Evolutionary conservation across 2,888 invertebrate species (phyloP), one percentile per base, ranked within the genome.

Genomic region (Agonopterix arenella): DNA sequence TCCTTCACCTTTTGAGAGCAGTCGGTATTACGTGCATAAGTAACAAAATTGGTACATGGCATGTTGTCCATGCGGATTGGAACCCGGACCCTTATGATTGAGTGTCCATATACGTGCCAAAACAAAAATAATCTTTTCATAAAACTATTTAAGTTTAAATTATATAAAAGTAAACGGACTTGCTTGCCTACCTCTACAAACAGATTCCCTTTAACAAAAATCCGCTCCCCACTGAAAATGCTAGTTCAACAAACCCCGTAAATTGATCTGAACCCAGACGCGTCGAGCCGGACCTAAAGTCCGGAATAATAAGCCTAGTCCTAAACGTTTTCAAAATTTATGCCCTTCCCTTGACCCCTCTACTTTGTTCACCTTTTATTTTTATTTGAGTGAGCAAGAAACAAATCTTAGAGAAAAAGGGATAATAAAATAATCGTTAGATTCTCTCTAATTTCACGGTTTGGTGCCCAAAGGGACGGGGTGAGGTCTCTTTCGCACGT

Each of bases 371-470:
- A 88, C 88, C 85, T 88, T 84, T 88, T 86, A 88, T 86, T 89
- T 89, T 89, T 89, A 88, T 89, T 88, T 85, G 84, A 88, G 78
- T 89, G 89, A 88, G 85, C 89, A 89, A 88, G 89, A 78, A 89
- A 88, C 89, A 88, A 89, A 88, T 89, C 89, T 89, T 88, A 88
- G 86, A 76, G 85, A 76, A 84, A 84, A 86, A 84, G 81, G 86
- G 84, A 88, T 88, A 89, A 88, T 89, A 89, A 89, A 89, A 88
- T 89, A 89, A 89, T 88, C 89, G 89, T 88, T 88, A 86, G 83
- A 86, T 88, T 85, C 89, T 88, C 65, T 85, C 85, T 84, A 89
- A 89, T 89, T 89, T 89, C 88, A 88, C 82, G 89, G 82, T 69
- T 84, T 81, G 84, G 69, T 86, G 86, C 80, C 73, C 80, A 84